Percentiles rank a stretch among this genome's conserved stretches.
phyloP scores from a whole-genome alignment of 2,888 invertebrate species.

The Hypomecis atomaria region DNA sequence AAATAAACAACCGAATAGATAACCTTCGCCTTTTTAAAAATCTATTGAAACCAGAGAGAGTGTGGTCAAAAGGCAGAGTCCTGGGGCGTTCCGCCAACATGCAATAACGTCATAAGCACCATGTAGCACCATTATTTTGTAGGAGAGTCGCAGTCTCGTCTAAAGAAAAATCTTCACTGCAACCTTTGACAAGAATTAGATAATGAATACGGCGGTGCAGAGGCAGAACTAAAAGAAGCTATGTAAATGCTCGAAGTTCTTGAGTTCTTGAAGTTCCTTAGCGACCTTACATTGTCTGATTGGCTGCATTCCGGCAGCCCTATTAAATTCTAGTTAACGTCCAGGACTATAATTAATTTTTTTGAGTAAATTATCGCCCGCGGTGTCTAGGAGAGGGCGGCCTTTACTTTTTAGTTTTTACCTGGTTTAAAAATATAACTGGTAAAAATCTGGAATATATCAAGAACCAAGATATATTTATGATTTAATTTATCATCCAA shows the following conservation, averaged over 20 bases:
- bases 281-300: slow-evolving; percentile 36
- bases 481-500: background rate
- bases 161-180: background rate
- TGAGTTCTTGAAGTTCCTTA: slow-evolving; percentile 3
- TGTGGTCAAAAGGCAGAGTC: too few relatives aligned
- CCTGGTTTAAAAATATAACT: slow-evolving; percentile 11
- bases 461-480: background rate
- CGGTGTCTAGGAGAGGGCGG: slow-evolving; percentile 29
- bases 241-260: background rate
- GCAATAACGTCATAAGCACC: too few relatives aligned
- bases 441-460: background rate
- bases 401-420: slow-evolving; percentile 35
- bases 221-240: background rate
- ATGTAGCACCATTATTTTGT: too few relatives aligned
- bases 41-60: too few relatives aligned
- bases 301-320: slow-evolving; percentile 34
- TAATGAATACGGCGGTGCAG: background rate
- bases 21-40: too few relatives aligned
- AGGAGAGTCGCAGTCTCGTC: too few relatives aligned
- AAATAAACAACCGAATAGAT: too few relatives aligned
- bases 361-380: slow-evolving; percentile 34
- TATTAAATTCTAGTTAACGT: slow-evolving; percentile 37
- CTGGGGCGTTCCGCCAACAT: too few relatives aligned
- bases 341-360: slow-evolving; percentile 42
- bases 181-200: background rate